Base-by-base conservation (phyloP, 2,888 invertebrate species). In the Oscheius sp. region DNA sequence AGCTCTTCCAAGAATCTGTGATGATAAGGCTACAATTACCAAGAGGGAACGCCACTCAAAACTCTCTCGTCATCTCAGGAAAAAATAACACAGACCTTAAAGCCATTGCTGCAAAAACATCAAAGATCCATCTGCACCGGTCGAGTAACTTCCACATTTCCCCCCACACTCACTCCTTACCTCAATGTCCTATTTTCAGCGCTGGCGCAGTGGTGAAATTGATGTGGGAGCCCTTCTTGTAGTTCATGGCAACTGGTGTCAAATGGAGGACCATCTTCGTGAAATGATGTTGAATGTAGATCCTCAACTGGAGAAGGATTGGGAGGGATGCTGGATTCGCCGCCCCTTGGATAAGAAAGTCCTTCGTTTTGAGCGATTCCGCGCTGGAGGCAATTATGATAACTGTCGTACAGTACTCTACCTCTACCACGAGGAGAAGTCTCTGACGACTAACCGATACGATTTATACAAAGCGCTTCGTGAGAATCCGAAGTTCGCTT, bases 361-460 rank as follows among this genome's bases (percentile, higher is more conserved):
- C 27, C 42, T 58, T 8, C 37, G 58, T 8, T 58, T 58, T 23
- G 58, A 58, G 15, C 58, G 58, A n/a, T 58, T 58, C 58, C 58
- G 58, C 5, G 58, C 58, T 12, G 58, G 58, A 25, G 58, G 58
- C 2, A 58, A 58, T 15, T 58, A 58, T 23, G 58, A 58, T 27
- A 58, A 58, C 42, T 37, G 39, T 37, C 58, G 58, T 15, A 58
- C 58, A 1, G 58, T 58, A 2, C 42, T 58, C 12, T 58, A 58
- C 17, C 8, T 39, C 39, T 58, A 58, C 25, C 42, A 58, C 27
- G 27, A 23, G 42, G 23, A 20, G 5, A n/a, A 23, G 10, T 58
- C 58, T 29, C 42, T 58, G 23, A 58, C 58, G 2, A 27, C 39
- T 8, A 58, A 58, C 42, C 58, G 58, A 20, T 58, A 58, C 27